Evolutionary conservation across 1,140 invertebrate species (phyloP), one percentile per base, ranked within the genome.

Genomic region (Eueides isabella): DNA sequence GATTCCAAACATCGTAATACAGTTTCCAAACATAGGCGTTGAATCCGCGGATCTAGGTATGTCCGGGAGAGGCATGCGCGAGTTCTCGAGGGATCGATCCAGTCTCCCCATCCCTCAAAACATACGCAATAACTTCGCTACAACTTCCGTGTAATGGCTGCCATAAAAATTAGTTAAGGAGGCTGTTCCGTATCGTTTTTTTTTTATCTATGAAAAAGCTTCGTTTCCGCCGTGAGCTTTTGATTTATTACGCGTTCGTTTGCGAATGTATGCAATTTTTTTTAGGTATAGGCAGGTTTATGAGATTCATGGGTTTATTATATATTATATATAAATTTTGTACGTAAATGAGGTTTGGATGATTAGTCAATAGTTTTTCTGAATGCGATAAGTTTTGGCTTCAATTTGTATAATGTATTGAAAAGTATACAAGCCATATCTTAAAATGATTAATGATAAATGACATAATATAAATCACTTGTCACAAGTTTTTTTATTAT

Each of bases 41-140:
- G 67, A 71, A 67, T 65, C 31, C 67, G 76, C 74, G 65, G 61
- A 62, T 73, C 72, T 77, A 35, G 68, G 74, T 73, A 63, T 63
- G 61, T 63, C 61, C 75, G 76, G 78, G 77, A 83, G 80, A 78
- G 78, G 79, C 87, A 85, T 86, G 86, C 88, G 87, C 87, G 83
- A 76, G 73, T 77, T 75, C 83, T 86, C 87, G 82, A 87, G 87
- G 85, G 87, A 92, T 92, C 91, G 89, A 92, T 83, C 75, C 78
- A 83, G 80, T 81, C 88, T 85, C 82, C 82, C 81, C 83, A 85
- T 85, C 80, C 83, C 82, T 72, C 83, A 86, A 87, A 89, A 89
- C 87, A 89, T 89, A 92, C 85, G 80, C 81, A 87, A 83, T 85
- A 88, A 88, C 72, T 89, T 85, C 87, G 85, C 85, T 86, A 82